phyloP scores from a whole-genome alignment of 2,797 vertebrate genomes.

The Coregonus ussuriensis region DNA sequence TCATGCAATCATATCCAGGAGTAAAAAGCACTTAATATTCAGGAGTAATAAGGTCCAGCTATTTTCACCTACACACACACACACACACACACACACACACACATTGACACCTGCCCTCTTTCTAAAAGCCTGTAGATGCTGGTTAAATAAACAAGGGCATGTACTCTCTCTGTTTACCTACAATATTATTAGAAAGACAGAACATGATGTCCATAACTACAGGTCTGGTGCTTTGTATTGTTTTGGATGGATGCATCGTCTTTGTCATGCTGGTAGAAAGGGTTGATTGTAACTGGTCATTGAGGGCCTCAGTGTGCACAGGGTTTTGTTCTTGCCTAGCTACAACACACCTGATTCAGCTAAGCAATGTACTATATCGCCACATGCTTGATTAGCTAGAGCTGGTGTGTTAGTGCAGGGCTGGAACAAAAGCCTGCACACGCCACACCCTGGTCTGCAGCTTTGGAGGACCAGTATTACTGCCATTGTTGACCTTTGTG shows the following conservation, averaged over 20 bases:
- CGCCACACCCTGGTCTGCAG: neutral
- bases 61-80: no score
- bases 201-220: neutral
- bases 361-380: neutral
- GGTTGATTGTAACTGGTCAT: neutral
- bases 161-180: neutral
- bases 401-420: no score
- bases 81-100: no score
- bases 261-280: no score
- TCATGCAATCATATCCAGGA: no score
- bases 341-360: neutral
- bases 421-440: neutral
- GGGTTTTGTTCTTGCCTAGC: neutral
- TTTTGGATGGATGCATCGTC: neutral
- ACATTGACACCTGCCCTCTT: neutral
- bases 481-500: neutral
- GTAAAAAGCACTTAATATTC: no score
- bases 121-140: neutral
- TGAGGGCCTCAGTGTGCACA: neutral
- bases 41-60: no score
- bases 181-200: neutral
- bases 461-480: neutral
- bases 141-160: neutral
- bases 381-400: neutral
- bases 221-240: neutral